Evolutionary conservation across 2,113 vertebrate species (phyloP), one percentile per base, ranked within the genome.

Genomic region (Tyto alba): DNA sequence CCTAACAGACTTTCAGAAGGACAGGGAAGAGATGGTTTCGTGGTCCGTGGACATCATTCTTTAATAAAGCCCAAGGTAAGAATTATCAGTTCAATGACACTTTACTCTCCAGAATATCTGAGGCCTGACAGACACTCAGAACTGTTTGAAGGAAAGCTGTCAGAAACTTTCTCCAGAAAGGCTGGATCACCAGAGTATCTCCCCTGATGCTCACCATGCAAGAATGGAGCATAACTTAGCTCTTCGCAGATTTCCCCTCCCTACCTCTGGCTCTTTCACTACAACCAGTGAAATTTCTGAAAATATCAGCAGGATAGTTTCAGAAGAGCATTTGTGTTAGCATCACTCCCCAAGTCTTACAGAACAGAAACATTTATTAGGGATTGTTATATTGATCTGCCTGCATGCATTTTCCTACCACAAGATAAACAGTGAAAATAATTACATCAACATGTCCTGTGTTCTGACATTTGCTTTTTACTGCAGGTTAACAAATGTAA

Each of bases 401-500:
- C 66, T 89, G 29, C 20, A 43, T 52, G 48, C 32, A 73, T 95
- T 73, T 69, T 68, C 53, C 62, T 67, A 84, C 40, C 66, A 90
- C 38, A 71, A 78, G 55, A 60, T 27, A 76, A 89, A 80, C 41
- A 84, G 38, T 29, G 47, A 93, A 93, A 88, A 81, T 81, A 97
- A 96, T 97, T 90, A 72, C 41, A 95, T 88, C 59, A 91, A n/a
- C 60, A 57, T 36, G 38, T 63, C 32, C 60, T 71, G 32, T 55
- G 29, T 80, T 78, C 78, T 75, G 38, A 85, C 48, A 89, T 56
- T 26, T 69, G 71, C 43, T 93, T 89, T 83, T 81, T 73, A 85
- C 32, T 89, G 56, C n/a, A 92, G 18, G 60, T 69, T 93, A 95
- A 90, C 32, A 89, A 95, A 97, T 43, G 6, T 19, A 79, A 97